Evolutionary conservation across 2,113 vertebrate species (phyloP).

Genomic region (Lampris incognitus): DNA sequence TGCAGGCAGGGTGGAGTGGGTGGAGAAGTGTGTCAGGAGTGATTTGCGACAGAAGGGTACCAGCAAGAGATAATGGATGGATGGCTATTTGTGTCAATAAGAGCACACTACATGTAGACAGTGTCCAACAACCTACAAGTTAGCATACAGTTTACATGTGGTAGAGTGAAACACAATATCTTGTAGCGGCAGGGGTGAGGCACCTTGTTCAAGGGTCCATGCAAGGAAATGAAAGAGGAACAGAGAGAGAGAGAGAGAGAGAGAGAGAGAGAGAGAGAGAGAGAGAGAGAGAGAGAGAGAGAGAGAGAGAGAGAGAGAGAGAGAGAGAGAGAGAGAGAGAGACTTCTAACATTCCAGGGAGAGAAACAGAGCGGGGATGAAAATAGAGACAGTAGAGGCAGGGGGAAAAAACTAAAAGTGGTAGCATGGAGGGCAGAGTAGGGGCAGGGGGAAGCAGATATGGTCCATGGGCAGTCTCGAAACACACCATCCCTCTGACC

Average conservation of each 20-base stretch:
- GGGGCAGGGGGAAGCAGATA: neutral
- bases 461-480: neutral
- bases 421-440: neutral
- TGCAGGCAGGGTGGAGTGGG: no score
- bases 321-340: constrained; percentile 53
- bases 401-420: no score
- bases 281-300: constrained; percentile 68
- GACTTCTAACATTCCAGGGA: neutral
- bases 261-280: constrained; percentile 11
- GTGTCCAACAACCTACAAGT: no score
- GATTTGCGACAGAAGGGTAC: no score
- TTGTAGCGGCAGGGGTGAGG: no score
- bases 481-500: constrained; percentile 39
- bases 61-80: no score
- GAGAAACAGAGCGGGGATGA: neutral
- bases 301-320: constrained; percentile 62
- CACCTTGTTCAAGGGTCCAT: neutral
- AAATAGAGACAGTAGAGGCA: neutral
- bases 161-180: no score
- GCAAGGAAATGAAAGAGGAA: neutral
- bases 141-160: no score
- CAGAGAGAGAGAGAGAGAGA: neutral
- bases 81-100: no score
- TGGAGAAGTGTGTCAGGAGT: no score
- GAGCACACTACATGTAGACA: no score